Base-by-base conservation (phyloP, 2,797 vertebrate genomes). In the Lacerta agilis region DNA sequence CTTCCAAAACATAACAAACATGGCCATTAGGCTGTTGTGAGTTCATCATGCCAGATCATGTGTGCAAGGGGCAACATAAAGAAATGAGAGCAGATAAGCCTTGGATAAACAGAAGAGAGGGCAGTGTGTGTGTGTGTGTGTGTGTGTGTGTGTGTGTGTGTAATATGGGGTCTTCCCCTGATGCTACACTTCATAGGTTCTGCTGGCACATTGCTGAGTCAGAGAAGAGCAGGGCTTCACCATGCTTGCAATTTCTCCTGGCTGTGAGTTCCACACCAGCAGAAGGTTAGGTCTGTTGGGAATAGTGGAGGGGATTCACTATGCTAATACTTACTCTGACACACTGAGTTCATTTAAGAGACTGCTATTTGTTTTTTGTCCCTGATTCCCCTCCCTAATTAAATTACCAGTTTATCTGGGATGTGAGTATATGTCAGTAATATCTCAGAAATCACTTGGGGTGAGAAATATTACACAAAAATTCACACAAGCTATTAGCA, bases 331-430 rank as follows among this genome's bases (percentile, higher is more conserved):
- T 81, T 86, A 76, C 83, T 89, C 43, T 82, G 83, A 86, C 86
- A 89, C 69, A 89, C 88, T 82, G 88, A 89, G 83, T 89, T 85
- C 78, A 89, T 85, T 86, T 86, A 89, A 82, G 58, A 89, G 88
- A 29, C 78, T 89, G 88, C 88, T 89, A 89, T 89, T 89, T 86
- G 88, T 86, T 81, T 82, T 86, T 80, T 82, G 78, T 89, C 88
- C 88, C 88, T n/a, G 83, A 89, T 86, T 89, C 88, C 88, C 88
- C 79, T 86, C 83, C 79, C 78, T 89, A 89, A 89, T 89, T 89
- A 89, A 86, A 89, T 86, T 89, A 89, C 83, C 80, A 79, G 71
- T 86, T 86, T 85, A 86, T 86, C 61, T n/a, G 45, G 79, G 83
- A 76, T 76, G 61, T 86, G 83, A 61, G 71, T 89, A 86, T 89